phyloP scores from a whole-genome alignment of 2,113 vertebrate species.

The Clarias macrocephalus region DNA sequence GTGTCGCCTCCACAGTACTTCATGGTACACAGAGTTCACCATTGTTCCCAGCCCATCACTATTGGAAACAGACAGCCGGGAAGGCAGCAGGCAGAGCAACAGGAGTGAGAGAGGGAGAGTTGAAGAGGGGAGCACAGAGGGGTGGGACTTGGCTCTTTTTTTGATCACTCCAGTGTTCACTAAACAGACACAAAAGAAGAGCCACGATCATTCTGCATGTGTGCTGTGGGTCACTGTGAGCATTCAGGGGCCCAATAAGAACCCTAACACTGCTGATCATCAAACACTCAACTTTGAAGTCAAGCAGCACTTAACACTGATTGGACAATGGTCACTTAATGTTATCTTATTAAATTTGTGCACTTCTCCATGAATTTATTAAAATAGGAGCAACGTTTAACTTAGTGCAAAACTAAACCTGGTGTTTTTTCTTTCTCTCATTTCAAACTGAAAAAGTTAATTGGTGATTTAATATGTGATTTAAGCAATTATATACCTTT shows the following conservation, averaged over 20 bases:
- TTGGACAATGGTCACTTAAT: conserved; percentile 7
- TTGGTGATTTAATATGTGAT: no score
- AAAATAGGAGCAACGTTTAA: not conserved
- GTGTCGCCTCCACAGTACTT: conserved; percentile 46
- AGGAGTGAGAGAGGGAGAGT: conserved; percentile 31
- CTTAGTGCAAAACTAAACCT: no score
- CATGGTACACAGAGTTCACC: conserved; percentile 58
- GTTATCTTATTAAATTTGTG: conserved; percentile 7
- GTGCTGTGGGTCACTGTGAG: conserved; percentile 47
- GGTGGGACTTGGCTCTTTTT: conserved; percentile 45
- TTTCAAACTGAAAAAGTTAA: not conserved
- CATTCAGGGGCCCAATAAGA: conserved; percentile 39
- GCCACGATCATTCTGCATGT: conserved; percentile 43
- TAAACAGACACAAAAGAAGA: conserved; percentile 54
- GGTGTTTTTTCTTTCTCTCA: not conserved
- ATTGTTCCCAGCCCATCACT: conserved; percentile 56
- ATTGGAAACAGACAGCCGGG: conserved; percentile 53
- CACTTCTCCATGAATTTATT: conserved; percentile 4
- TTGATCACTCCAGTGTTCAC: conserved; percentile 52
- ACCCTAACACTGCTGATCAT: conserved; percentile 34
- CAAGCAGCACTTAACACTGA: conserved; percentile 22
- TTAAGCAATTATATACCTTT: not conserved
- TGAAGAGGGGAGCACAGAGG: conserved; percentile 41
- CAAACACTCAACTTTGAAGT: conserved; percentile 11
- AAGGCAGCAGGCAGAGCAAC: conserved; percentile 42